Evolutionary conservation across 1,140 invertebrate genomes (phyloP), one percentile per base, ranked within the genome.

Genomic region (Ptiloglossa arizonensis): DNA sequence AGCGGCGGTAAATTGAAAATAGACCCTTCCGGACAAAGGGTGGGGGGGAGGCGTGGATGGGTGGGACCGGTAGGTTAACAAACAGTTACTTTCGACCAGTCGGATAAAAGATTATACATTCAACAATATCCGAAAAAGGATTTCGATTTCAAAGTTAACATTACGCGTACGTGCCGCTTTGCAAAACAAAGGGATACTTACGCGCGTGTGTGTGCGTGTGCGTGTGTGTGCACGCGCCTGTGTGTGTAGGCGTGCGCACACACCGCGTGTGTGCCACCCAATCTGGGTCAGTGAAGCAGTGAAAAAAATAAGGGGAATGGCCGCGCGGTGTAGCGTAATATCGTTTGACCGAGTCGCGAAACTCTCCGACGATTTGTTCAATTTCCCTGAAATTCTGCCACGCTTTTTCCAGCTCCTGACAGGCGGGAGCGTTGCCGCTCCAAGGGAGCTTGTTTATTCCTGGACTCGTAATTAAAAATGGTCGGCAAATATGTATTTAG

Each of bases 91-190:
- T 48, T 44, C 15, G 15, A 32, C 13, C 4, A 44, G n/a, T 8
- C 15, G 22, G 22, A 15, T 1, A 15, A 46, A 41, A 38, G 32
- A 54, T 48, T 64, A 52, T n/a, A 59, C n/a, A 2, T 13, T 50
- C 22, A 24, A 5, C 29, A 9, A 59, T 22, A 19, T 15, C n/a
- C n/a, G 15, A 5, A 64, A 54, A 54, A 5, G 13, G 57, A 54
- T 64, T 54, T 63, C 22, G 19, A 41, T 54, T 41, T 54, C 48
- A 44, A 64, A 73, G 71, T 73, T 52, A 64, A 64, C 56, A 15
- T 29, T 17, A 5, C 22, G 1, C 22, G 35, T 66, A 54, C 48
- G 15, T 29, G 32, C 17, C 44, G 15, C 38, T 72, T 52, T 38
- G 4, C n/a, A 11, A 52, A n/a, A 69, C 19, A 73, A 41, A 64